Conservation (phyloP, 2,113 vertebrate species). For the Vicugna pacos region DNA sequence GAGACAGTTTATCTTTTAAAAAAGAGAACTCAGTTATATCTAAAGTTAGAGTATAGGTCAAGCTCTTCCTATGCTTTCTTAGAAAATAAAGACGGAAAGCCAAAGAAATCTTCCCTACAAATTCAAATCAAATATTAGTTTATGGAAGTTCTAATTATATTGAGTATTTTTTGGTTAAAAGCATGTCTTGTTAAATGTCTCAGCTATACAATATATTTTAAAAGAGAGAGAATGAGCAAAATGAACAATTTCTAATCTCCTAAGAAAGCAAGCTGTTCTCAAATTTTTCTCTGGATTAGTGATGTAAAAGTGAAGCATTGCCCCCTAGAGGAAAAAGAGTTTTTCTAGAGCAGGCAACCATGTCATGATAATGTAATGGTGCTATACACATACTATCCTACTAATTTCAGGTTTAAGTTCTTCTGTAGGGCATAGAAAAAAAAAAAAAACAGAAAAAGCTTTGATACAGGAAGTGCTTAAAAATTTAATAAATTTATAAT, state of each 20-base stretch:
- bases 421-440: not conserved
- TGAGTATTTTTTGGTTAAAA: constrained; percentile 57
- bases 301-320: constrained; percentile 66
- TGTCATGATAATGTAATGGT: not conserved
- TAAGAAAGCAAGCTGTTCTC: not conserved
- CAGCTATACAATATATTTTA: constrained; percentile 31
- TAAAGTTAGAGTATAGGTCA: constrained; percentile 48
- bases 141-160: constrained; percentile 57
- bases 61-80: constrained; percentile 44
- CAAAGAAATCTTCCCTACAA: constrained; percentile 61
- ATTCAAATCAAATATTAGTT: constrained; percentile 69
- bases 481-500: not conserved
- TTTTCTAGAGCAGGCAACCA: not conserved
- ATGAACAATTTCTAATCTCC: not conserved
- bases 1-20: constrained; percentile 62
- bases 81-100: constrained; percentile 67
- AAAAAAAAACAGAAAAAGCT: constrained; percentile 32
- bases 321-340: constrained; percentile 80
- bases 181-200: constrained; percentile 53
- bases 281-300: not conserved
- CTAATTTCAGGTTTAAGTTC: not conserved
- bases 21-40: constrained; percentile 42
- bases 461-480: not conserved
- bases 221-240: not conserved
- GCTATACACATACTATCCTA: not conserved